Evolutionary conservation across 1,140 invertebrate species (phyloP).

Genomic region (Drosophila truncata): DNA sequence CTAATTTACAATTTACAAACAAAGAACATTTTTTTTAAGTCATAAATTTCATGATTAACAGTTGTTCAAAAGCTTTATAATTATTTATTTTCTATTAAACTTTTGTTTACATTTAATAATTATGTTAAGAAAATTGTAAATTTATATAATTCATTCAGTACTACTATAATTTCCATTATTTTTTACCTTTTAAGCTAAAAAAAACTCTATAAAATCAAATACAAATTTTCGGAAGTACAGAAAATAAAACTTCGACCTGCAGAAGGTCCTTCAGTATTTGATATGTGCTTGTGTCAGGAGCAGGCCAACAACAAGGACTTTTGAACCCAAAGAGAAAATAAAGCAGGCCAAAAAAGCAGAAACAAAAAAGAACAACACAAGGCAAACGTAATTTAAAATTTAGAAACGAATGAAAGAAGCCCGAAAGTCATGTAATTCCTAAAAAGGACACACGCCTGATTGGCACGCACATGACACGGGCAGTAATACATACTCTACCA

Average conservation of each 20-base stretch:
- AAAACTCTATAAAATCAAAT: conserved; percentile 62
- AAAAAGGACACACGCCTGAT: conserved; percentile 76
- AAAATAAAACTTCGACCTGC: conserved; percentile 53
- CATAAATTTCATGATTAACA: no score
- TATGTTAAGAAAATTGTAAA: no score
- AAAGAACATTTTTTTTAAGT: no score
- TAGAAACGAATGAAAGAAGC: conserved; percentile 58
- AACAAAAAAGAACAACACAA: conserved; percentile 31
- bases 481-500: conserved; percentile 23
- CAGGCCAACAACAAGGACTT: conserved; percentile 20
- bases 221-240: conserved; percentile 42
- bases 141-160: no score
- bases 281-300: conserved; percentile 37
- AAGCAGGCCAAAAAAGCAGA: conserved; percentile 12
- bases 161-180: no score
- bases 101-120: no score
- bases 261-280: conserved; percentile 20
- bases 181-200: no score
- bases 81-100: no score
- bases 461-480: conserved; percentile 66
- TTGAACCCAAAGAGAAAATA: background rate
- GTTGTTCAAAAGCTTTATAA: no score
- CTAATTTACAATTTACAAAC: no score
- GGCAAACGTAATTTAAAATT: conserved; percentile 78
- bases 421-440: conserved; percentile 19